Percentiles rank a stretch among this genome's conserved stretches.
Evolutionary conservation across 2,113 vertebrate genomes (phyloP).

Genomic region (Upupa epops): DNA sequence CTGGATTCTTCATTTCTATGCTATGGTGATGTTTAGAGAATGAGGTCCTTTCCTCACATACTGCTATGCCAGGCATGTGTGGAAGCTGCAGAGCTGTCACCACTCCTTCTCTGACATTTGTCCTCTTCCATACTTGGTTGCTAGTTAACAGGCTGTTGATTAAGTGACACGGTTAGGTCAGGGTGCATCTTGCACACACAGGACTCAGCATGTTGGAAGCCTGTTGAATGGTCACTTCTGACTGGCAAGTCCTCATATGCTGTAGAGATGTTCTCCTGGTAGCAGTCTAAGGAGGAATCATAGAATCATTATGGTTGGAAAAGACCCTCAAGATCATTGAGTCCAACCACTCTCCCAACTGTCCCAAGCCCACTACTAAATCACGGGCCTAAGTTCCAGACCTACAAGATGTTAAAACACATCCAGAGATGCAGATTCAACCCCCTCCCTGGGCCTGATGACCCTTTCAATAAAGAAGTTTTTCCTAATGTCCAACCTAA

Average conservation of each 20-base stretch:
- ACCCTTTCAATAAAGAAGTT: too few species aligned
- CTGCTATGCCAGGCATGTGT: not conserved
- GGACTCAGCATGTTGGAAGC: not conserved
- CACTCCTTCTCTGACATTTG: not conserved
- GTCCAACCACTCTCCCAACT: too few species aligned
- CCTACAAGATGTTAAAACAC: too few species aligned
- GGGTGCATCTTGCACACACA: not conserved
- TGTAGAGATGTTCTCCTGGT: not conserved
- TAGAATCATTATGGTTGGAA: not conserved
- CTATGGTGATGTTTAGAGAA: not conserved
- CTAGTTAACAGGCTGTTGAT: not conserved
- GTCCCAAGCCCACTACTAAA: too few species aligned
- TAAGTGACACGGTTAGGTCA: not conserved
- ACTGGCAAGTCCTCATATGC: too few species aligned
- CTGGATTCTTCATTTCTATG: not conserved
- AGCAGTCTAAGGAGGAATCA: not conserved
- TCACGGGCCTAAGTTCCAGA: too few species aligned
- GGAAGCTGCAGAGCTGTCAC: not conserved
- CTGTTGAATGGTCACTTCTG: not conserved
- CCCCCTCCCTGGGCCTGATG: too few species aligned
- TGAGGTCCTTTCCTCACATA: fast-evolving
- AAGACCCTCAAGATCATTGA: too few species aligned
- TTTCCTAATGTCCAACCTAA: too few species aligned
- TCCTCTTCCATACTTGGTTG: not conserved
- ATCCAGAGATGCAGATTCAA: too few species aligned